phyloP scores from a whole-genome alignment of 2,888 invertebrate species.

The Xestia ashworthii region DNA sequence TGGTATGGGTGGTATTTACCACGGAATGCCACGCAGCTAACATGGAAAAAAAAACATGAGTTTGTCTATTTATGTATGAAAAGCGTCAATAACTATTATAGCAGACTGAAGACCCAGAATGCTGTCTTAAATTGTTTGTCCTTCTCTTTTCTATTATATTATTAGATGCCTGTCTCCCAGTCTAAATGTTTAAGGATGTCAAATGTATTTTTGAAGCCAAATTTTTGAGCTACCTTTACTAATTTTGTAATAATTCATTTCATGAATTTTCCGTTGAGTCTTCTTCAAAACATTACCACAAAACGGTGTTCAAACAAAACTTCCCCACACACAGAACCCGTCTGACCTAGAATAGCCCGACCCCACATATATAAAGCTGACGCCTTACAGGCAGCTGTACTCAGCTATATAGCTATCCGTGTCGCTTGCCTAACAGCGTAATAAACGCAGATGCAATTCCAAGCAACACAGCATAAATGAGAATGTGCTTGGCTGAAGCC shows the following conservation, averaged over 20 bases:
- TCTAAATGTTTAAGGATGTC: neutral
- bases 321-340: neutral
- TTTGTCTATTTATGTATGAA: neutral
- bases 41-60: neutral
- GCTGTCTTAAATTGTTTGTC: neutral
- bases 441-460: conserved; percentile 62
- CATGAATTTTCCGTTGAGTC: neutral
- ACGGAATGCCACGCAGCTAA: neutral
- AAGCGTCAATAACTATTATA: neutral
- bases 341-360: conserved; percentile 25
- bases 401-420: conserved; percentile 8
- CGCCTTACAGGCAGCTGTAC: neutral
- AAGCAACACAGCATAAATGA: conserved; percentile 51
- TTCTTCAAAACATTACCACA: neutral
- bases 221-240: neutral
- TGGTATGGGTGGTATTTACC: neutral
- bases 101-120: neutral
- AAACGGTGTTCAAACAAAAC: conserved; percentile 9
- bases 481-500: conserved; percentile 37
- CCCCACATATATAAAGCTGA: conserved; percentile 26
- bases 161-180: neutral
- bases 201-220: too few relatives aligned
- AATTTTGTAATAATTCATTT: neutral
- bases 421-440: conserved; percentile 48
- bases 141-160: neutral